Base-by-base conservation (phyloP, 2,797 vertebrate species). In the Octomys mimax region DNA sequence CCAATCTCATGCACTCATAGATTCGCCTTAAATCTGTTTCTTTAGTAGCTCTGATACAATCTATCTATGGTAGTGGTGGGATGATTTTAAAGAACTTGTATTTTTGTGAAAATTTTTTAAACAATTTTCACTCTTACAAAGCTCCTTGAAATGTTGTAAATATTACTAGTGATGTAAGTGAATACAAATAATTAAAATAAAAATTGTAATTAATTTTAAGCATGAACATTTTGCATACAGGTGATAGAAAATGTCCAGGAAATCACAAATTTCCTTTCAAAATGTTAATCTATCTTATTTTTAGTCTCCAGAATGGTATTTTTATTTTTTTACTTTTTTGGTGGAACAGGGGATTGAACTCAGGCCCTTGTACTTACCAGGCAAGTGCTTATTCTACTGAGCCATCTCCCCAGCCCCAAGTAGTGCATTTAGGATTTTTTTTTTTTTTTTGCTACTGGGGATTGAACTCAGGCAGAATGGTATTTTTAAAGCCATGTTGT, bases 51-150 rank as follows among this genome's bases (percentile, higher is more conserved):
- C 26, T 75, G 39, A 66, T 64, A 64, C 70, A 64, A 86, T 70
- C n/a, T 7, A 31, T 18, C 49, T 31, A 13, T 33, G 49, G 21
- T 54, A 81, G 6, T 39, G 85, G 9, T 59, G 80, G 28, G 88
- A 94, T 64, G 22, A 28, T 77, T 42, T 49, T 46, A 46, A 81
- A 42, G 24, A 90, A 18, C 16, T 62, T 61, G n/a, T 87, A 83
- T 33, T 81, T 82, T 68, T 62, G 10, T 79, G 82, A 84, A 61
- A 83, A 31, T 68, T 49, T 77, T 78, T 24, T 24, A 33, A 80
- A 59, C 19, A 57, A 78, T 75, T 93, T 89, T 89, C 36, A 70
- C 49, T 87, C 79, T 91, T 83, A 93, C 81, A 92, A 85, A 91
- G 84, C 36, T 88, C 64, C 79, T 54, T 90, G 54, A 94, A 90